Base-by-base conservation (phyloP, 2,888 invertebrate species). In the Omphaloscelis lunosa region DNA sequence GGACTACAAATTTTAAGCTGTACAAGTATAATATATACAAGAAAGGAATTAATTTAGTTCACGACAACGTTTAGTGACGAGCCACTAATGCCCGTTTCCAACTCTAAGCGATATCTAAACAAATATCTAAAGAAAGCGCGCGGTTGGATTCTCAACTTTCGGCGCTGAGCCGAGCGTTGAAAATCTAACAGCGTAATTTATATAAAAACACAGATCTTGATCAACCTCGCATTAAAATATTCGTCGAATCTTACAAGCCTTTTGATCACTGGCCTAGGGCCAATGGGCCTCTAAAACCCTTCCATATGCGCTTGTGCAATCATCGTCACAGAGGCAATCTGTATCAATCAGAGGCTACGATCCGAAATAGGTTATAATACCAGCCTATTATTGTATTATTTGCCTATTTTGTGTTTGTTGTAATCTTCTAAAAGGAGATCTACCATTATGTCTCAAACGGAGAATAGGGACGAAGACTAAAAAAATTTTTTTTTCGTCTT, bases 241-340 rank as follows among this genome's bases (percentile, higher is more conserved):
- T 92, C 88, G 84, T 82, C 77, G 80, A 89, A 85, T 85, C 87
- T 48, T 85, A 77, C 86, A 86, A 84, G 87, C 84, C 91, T 91
- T 93, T 93, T 93, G 91, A 93, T 93, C 91, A 91, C 86, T 84
- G 45, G 20, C 20, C 27, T 66, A 8, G 20, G 27, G 27, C 20
- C 8, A 39, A 39, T 86, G 84, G 78, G 83, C 85, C 63, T 87
- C 87, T 89, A 85, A 89, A 89, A 88, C 87, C 88, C 88, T 90
- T 90, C 89, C 89, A 89, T 87, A 91, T 91, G 89, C 93, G 93
- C 93, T 94, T 93, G 93, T 91, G 91, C 93, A 94, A 94, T 93
- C 93, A 94, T 88, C 89, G 89, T 82, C 79, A 41, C 45, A 87
- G 82, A 87, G 89, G 88, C 90, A 93, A 92, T 93, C 91, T 90